phyloP scores from a whole-genome alignment of 2,888 invertebrate genomes.

The Plagodis dolabraria region DNA sequence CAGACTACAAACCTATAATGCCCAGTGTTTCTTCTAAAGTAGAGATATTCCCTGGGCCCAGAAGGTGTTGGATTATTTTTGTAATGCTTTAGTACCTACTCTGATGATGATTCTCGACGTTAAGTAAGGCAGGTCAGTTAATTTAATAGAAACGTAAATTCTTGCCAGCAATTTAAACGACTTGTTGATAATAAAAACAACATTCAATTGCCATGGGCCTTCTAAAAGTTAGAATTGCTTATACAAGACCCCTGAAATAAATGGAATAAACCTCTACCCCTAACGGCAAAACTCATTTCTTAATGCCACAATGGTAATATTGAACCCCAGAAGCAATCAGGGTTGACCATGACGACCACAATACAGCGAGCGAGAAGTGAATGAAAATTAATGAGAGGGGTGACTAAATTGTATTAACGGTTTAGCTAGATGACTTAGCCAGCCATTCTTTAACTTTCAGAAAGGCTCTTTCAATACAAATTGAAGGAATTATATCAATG shows the following conservation, averaged over 20 bases:
- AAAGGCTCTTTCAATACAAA: background rate
- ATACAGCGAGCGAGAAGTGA: slow-evolving; percentile 50
- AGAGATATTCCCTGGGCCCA: too few relatives aligned
- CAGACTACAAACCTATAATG: too few relatives aligned
- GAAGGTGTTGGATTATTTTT: too few relatives aligned
- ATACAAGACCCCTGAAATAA: slow-evolving; percentile 13
- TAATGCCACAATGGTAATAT: slow-evolving; percentile 48
- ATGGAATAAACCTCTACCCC: slow-evolving; percentile 24
- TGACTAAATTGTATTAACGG: slow-evolving; percentile 61
- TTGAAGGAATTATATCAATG: too few relatives aligned
- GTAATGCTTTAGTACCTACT: too few relatives aligned
- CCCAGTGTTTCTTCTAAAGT: too few relatives aligned
- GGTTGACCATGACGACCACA: slow-evolving; percentile 49
- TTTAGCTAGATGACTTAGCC: slow-evolving; percentile 12
- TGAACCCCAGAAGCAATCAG: slow-evolving; percentile 55
- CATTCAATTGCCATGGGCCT: slow-evolving; percentile 15
- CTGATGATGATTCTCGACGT: too few relatives aligned
- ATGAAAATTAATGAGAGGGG: slow-evolving; percentile 64
- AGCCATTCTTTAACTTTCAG: background rate
- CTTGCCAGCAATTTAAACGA: too few relatives aligned
- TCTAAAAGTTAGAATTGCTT: slow-evolving; percentile 16
- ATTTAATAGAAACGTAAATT: too few relatives aligned
- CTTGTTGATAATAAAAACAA: slow-evolving; percentile 15
- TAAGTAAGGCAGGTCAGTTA: too few relatives aligned
- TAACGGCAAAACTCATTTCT: slow-evolving; percentile 36